Percentiles rank a stretch among this genome's conserved stretches.
These are phyloP conservation scores for Pachyuromys duprasi DNA, from an alignment of 2,797 vertebrate genomes.

Conservation along the genomic window DNA sequence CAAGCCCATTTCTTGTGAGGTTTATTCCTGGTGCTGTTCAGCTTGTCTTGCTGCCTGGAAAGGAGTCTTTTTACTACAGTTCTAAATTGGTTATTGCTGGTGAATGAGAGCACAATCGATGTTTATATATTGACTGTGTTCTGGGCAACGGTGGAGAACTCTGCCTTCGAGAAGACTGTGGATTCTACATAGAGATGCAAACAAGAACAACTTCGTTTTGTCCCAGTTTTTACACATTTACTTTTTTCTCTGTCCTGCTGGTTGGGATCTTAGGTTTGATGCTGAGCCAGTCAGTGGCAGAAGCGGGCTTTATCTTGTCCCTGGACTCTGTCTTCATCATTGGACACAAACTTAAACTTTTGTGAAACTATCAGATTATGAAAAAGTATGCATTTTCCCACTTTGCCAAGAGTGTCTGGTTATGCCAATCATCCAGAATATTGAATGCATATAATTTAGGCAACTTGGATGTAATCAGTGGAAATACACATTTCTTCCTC, in stretches of 20 bases:
- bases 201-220: not conserved
- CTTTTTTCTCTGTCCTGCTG: not conserved
- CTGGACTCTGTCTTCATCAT: not conserved
- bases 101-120: not conserved
- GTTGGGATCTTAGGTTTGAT: not conserved
- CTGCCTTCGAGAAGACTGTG: not conserved
- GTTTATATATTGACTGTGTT: not conserved
- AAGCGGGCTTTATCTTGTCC: not conserved
- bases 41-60: conserved; percentile 20
- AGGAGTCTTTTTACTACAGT: not conserved
- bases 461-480: not conserved
- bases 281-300: not conserved
- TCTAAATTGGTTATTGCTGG: not conserved
- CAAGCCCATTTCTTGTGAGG: not conserved
- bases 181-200: not conserved
- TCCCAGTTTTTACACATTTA: not conserved
- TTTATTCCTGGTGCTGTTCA: conserved; percentile 13
- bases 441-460: not conserved
- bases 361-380: not conserved
- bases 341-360: not conserved
- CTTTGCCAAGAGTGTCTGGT: not conserved
- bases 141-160: not conserved
- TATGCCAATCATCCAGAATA: not conserved
- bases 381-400: not conserved
- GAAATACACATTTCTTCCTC: not conserved